A percentile compares a stretch with the other conserved stretches of the same genome.
These are phyloP conservation scores for Eledona agricola DNA, from an alignment of 2,888 invertebrate genomes.

Conservation along the genomic window DNA sequence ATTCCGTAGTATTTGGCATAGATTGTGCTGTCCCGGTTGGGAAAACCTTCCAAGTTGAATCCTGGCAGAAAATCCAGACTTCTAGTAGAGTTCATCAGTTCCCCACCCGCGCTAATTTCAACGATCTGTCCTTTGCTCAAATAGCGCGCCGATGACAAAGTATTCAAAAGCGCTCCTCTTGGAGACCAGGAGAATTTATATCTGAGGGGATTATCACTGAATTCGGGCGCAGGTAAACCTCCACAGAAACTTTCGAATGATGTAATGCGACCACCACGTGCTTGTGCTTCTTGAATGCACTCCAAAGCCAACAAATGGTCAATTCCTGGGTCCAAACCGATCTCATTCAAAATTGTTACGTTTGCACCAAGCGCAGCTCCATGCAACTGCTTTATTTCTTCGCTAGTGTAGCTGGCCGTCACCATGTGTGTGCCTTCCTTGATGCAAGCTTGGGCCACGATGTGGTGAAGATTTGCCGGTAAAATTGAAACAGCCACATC, in stretches of 20 bases:
- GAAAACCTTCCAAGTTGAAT: constrained; percentile 95
- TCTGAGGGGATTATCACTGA: constrained; percentile 87
- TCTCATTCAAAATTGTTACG: constrained; percentile 94
- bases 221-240: constrained; percentile 96
- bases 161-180: constrained; percentile 89
- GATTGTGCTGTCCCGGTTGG: constrained; percentile 93
- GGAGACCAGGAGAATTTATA: constrained; percentile 99
- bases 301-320: constrained; percentile 93
- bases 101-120: constrained; percentile 89
- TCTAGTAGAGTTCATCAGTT: constrained; percentile 83
- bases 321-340: constrained; percentile 93
- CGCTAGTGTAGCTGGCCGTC: constrained; percentile 93
- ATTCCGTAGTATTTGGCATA: constrained; percentile 91
- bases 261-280: constrained; percentile 88
- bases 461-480: constrained; percentile 89
- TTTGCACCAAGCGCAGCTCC: constrained; percentile 85
- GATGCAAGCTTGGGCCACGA: constrained; percentile 87
- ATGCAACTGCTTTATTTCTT: constrained; percentile 82
- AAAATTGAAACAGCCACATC: constrained; percentile 87
- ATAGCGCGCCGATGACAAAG: constrained; percentile 79
- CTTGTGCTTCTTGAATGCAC: constrained; percentile 92
- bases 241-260: constrained; percentile 98
- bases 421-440: constrained; percentile 90
- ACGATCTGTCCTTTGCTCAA: constrained; percentile 68
- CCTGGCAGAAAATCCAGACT: constrained; percentile 93